Base-by-base conservation (phyloP, 1,140 invertebrate species). In the Ylistrum balloti region DNA sequence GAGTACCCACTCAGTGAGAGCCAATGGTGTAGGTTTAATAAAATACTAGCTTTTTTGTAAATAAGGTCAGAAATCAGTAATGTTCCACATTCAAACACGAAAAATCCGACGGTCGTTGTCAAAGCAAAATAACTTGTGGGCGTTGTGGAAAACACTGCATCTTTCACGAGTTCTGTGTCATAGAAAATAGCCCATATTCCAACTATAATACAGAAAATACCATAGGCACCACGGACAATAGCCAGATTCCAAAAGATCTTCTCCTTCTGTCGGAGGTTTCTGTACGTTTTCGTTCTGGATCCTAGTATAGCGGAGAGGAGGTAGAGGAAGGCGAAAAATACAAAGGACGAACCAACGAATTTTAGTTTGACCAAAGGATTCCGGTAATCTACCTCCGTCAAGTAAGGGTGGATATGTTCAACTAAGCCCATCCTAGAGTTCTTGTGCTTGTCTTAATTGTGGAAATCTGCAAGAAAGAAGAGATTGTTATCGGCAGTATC, bases 11-110 rank as follows among this genome's bases (percentile, higher is more conserved):
- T n/a, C 20, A 95, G 88, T 1, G 94, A 91, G 0, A 95, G 85
- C 92, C 94, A 94, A 90, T 95, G 95, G 86, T 95, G 95, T 0
- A 94, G 38, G 38, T 95, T 94, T 9, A 95, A 88, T 41, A 94
- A 89, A 33, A 93, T 87, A 85, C 89, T 94, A 56, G 93, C 91
- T 41, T 88, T 92, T 35, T 90, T 93, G 91, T 92, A 95, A n/a
- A 91, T 48, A 0, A 95, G 74, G 87, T 95, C 95, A 10, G 93
- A 94, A 17, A 93, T 33, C n/a, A 91, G 33, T 32, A 95, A 56
- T 35, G 93, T 93, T 28, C 90, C 48, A 45, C 93, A 93, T 89
- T 95, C 95, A 86, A 95, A 95, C 15, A 94, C 41, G 91, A 95
- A 95, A 92, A 95, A 95, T 33, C 94, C 95, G 28, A 93, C 88